phyloP scores from a whole-genome alignment of 2,113 vertebrate species.

The Hyperopisus bebe region DNA sequence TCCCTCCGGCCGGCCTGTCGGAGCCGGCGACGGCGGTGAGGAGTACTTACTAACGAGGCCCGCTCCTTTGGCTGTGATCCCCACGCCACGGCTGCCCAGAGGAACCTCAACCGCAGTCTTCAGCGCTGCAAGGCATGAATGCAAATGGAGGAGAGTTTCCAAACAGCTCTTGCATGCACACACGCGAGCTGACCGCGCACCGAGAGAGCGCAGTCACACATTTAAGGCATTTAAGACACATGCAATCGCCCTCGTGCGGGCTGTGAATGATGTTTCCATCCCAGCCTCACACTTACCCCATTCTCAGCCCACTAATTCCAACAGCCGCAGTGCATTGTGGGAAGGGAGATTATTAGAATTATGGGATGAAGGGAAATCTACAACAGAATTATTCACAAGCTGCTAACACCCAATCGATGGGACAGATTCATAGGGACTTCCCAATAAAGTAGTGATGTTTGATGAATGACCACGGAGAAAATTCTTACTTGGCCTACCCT shows the following conservation, averaged over 20 bases:
- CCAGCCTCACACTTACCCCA: background rate
- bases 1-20: background rate
- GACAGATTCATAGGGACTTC: background rate
- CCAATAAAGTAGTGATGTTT: background rate
- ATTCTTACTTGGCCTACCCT: background rate
- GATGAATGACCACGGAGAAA: background rate
- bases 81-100: conserved; percentile 76
- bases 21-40: background rate
- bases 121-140: conserved; percentile 59
- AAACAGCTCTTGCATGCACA: background rate
- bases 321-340: background rate
- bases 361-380: background rate
- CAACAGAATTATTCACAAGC: background rate
- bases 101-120: conserved; percentile 81
- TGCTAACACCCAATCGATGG: background rate
- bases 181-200: background rate
- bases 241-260: background rate
- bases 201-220: background rate
- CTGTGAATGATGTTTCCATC: background rate
- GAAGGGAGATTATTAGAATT: background rate
- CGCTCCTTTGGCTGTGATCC: conserved; percentile 79
- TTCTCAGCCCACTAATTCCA: background rate
- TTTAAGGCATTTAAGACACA: too few relatives aligned
- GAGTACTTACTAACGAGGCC: conserved; percentile 69
- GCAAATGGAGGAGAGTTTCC: conserved; percentile 19